Evolutionary conservation across 2,888 invertebrate species (phyloP).

Genomic region (Calephelis perditalis): DNA sequence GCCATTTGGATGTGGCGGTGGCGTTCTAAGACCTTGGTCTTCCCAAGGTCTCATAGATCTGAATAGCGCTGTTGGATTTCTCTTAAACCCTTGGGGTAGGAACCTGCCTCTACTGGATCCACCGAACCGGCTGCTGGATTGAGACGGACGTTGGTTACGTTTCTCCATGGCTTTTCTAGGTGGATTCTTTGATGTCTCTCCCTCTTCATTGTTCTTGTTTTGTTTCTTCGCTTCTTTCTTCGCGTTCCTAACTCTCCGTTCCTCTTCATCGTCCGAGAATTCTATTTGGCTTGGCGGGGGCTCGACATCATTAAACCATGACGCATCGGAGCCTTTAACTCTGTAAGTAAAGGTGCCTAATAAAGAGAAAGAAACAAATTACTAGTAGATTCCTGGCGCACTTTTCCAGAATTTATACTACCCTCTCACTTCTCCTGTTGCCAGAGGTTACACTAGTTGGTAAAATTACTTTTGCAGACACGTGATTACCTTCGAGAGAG

Average conservation of each 20-base stretch:
- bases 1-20: slow-evolving; percentile 42
- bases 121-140: slow-evolving; percentile 63
- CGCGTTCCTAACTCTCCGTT: slow-evolving; percentile 72
- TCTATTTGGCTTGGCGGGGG: slow-evolving; percentile 86
- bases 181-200: slow-evolving; percentile 49
- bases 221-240: slow-evolving; percentile 48
- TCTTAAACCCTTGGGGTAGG: slow-evolving; percentile 45
- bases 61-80: slow-evolving; percentile 42
- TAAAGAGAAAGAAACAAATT: too few relatives aligned
- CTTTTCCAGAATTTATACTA: too few relatives aligned
- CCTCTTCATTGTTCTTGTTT: slow-evolving; percentile 38
- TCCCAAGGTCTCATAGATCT: slow-evolving; percentile 45
- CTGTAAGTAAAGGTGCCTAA: slow-evolving; percentile 52
- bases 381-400: too few relatives aligned
- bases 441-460: too few relatives aligned
- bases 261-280: slow-evolving; percentile 94
- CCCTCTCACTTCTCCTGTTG: too few relatives aligned
- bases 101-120: slow-evolving; percentile 58
- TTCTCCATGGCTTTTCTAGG: slow-evolving; percentile 42
- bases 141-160: slow-evolving; percentile 62
- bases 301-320: slow-evolving; percentile 91
- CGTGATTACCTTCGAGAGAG: too few relatives aligned
- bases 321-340: slow-evolving; percentile 91
- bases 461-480: too few relatives aligned
- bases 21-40: slow-evolving; percentile 37